phyloP scores from a whole-genome alignment of 2,113 vertebrate species.

The Chionomys nivalis region DNA sequence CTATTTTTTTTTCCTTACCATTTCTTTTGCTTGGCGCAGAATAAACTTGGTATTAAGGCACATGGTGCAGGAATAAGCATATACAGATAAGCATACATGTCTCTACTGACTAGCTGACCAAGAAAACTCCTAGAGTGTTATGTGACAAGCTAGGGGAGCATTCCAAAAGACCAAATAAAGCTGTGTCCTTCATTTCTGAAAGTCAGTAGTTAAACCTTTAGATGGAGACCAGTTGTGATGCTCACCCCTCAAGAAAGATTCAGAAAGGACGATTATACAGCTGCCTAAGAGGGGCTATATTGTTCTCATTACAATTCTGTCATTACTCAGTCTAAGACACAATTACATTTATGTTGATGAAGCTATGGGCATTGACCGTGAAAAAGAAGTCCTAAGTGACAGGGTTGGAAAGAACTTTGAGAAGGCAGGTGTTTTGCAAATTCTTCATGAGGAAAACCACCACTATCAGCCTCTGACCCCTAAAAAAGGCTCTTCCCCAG shows the following conservation, averaged over 20 bases:
- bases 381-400: slow-evolving; percentile 45
- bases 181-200: slow-evolving; percentile 41
- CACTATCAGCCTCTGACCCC: not conserved
- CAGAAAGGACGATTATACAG: slow-evolving; percentile 64
- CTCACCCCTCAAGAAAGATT: slow-evolving; percentile 49
- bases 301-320: slow-evolving; percentile 65
- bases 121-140: not conserved
- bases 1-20: not conserved
- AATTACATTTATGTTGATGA: not conserved
- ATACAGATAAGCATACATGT: not conserved
- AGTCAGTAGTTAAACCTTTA: not conserved
- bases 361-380: not conserved
- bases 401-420: not conserved
- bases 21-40: not conserved
- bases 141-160: not conserved
- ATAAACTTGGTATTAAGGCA: not conserved
- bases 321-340: slow-evolving; percentile 60
- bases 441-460: not conserved
- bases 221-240: not conserved
- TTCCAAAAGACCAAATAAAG: slow-evolving; percentile 12
- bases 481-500: not conserved
- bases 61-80: rapidly evolving
- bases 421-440: not conserved
- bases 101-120: not conserved
- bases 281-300: slow-evolving; percentile 58